These are phyloP conservation scores for Suillia variegata DNA, from an alignment of 2,888 invertebrate genomes.

Conservation along the genomic window DNA sequence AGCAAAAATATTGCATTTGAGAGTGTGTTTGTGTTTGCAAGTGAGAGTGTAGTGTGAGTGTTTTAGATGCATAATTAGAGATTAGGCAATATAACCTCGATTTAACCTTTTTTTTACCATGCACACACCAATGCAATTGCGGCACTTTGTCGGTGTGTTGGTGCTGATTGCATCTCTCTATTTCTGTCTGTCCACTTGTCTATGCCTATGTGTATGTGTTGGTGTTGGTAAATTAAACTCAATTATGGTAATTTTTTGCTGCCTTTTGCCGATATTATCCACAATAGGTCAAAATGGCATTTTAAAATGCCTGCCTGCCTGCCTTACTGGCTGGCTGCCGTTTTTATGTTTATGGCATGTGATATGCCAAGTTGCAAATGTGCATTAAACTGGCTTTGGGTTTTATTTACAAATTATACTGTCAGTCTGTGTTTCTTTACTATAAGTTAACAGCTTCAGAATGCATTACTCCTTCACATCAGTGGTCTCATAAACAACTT, in stretches of 20 bases:
- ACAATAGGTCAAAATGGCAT: constrained; percentile 4
- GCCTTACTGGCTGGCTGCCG: too few relatives aligned
- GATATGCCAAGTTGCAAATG: too few relatives aligned
- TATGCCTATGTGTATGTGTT: background rate
- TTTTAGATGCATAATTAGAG: constrained; percentile 47
- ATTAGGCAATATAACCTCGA: constrained; percentile 50
- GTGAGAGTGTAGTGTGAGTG: background rate
- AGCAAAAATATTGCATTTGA: too few relatives aligned
- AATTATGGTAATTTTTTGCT: constrained; percentile 12
- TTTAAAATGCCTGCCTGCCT: constrained; percentile 8
- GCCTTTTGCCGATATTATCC: background rate
- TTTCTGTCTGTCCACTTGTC: constrained; percentile 6
- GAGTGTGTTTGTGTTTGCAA: background rate
- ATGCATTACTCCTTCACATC: too few relatives aligned
- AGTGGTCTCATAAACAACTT: too few relatives aligned
- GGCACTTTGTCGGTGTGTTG: background rate
- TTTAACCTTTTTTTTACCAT: constrained; percentile 17
- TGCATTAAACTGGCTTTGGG: too few relatives aligned
- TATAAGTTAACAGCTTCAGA: too few relatives aligned
- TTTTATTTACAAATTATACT: too few relatives aligned
- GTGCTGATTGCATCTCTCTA: constrained; percentile 2
- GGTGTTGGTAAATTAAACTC: constrained; percentile 8
- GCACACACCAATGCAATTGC: background rate
- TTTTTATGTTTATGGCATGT: background rate
- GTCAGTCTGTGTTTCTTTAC: too few relatives aligned